Evolutionary conservation across 2,113 vertebrate species (phyloP), one percentile per base, ranked within the genome.

Genomic region (Clarias gariepinus): DNA sequence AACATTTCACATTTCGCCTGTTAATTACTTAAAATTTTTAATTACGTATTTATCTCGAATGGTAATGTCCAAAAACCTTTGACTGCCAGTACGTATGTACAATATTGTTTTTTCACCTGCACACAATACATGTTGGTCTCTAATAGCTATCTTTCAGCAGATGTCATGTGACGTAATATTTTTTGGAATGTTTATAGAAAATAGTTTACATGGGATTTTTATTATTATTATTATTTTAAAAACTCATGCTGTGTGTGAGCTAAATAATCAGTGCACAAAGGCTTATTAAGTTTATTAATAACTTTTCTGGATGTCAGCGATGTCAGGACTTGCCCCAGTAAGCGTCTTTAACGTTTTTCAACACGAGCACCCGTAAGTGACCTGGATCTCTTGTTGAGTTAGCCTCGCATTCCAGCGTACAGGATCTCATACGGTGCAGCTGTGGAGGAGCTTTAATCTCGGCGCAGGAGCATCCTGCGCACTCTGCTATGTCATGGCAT

Each of bases 391-490:
- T 77, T 68, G 41, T 64, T 33, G 41, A 85, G 74, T 85, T 66
- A 23, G 23, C 63, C 16, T 64, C 33, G 15, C 76, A 86, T 86
- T 80, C 76, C 84, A 66, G 52, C 76, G 7, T 79, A 55, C 61
- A 85, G 61, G 83, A 83, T 76, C 81, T 87, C 80, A 82, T 82
- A 80, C 73, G 41, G 82, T 68, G 82, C 90, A 91, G 89, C 91
- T 89, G 88, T 90, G 78, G 86, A 87, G 91, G 89, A 55, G 68
- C 81, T 76, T 47, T 83, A 86, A 88, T 90, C 87, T 89, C 81
- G 19, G n/a, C 33, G 30, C 77, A 78, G 84, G 90, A 86, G 84
- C 85, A 85, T 76, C 81, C 82, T 83, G 58, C 74, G 63, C 82
- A 58, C 87, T 66, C 81, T 74, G 82, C 61, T 80, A 78, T 66